phyloP scores from a whole-genome alignment of 2,888 invertebrate species.

The Drosophila barbarae region DNA sequence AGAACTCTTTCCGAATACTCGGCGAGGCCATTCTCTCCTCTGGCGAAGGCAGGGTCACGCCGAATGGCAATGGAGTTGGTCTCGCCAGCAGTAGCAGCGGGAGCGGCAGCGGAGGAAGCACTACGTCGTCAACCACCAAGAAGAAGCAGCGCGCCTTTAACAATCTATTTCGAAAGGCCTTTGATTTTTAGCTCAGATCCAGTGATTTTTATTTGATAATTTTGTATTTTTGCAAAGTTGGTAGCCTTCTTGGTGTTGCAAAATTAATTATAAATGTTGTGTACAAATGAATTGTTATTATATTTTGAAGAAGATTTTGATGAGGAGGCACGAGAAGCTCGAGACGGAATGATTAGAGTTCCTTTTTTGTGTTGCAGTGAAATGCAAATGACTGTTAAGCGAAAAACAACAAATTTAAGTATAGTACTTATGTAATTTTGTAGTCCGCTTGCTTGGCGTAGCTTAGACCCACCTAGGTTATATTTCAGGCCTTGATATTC shows the following conservation, averaged over 20 bases:
- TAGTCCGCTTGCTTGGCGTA: conserved; percentile 27
- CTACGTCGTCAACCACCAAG: conserved; percentile 78
- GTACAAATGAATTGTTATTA: conserved; percentile 24
- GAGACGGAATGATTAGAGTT: conserved; percentile 46
- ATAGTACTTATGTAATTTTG: conserved; percentile 42
- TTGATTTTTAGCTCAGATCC: conserved; percentile 80
- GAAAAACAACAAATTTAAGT: conserved; percentile 41
- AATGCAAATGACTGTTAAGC: conserved; percentile 65
- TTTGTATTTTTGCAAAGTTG: conserved; percentile 10
- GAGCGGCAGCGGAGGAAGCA: conserved; percentile 74
- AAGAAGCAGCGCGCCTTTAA: conserved; percentile 85
- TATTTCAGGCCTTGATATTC: conserved; percentile 41
- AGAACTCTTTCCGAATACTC: conserved; percentile 77
- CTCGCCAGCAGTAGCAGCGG: conserved; percentile 57
- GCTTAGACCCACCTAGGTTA: conserved; percentile 17
- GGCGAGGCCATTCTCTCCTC: conserved; percentile 75
- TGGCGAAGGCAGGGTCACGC: conserved; percentile 49
- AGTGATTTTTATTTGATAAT: conserved; percentile 22
- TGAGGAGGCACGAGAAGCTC: conserved; percentile 7
- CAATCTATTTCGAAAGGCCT: conserved; percentile 89
- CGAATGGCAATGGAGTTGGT: conserved; percentile 58
- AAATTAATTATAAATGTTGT: conserved; percentile 11
- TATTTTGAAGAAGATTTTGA: conserved; percentile 1
- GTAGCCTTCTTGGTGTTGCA: background rate
- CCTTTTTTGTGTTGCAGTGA: conserved; percentile 61